Conservation (phyloP, 2,888 invertebrate genomes). For the Ligdia adustata region DNA sequence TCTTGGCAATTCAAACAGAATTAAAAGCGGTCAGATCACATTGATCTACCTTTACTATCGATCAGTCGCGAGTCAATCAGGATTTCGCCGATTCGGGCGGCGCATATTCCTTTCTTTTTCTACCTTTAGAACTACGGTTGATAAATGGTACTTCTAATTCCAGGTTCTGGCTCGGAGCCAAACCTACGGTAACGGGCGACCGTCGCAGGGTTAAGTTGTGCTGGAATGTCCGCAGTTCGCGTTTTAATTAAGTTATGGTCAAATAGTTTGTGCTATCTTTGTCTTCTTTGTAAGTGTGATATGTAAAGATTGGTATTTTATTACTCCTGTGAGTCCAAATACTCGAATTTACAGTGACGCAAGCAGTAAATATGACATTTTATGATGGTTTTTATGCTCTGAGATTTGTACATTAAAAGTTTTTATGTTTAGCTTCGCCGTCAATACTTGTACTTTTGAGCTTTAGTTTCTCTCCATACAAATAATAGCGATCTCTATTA, state of each 20-base stretch:
- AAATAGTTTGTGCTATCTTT: constrained; percentile 8
- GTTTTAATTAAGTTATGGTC: constrained; percentile 26
- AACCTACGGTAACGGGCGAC: constrained; percentile 33
- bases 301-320: no score
- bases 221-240: constrained; percentile 23
- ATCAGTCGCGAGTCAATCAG: constrained; percentile 33
- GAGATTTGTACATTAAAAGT: no score
- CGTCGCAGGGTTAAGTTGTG: constrained; percentile 30
- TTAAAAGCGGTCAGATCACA: constrained; percentile 20
- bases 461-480: no score
- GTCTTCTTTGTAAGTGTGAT: no score
- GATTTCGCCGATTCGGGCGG: constrained; percentile 19
- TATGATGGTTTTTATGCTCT: no score
- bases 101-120: constrained; percentile 48
- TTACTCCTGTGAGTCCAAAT: no score
- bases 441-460: no score
- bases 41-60: constrained; percentile 19
- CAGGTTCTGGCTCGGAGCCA: constrained; percentile 51
- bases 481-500: no score
- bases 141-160: constrained; percentile 67
- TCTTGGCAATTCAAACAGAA: constrained; percentile 16
- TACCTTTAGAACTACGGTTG: constrained; percentile 57
- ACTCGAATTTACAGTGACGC: no score
- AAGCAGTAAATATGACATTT: no score
- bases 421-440: no score